phyloP scores from a whole-genome alignment of 1,140 invertebrate genomes.

The Euura lappo region DNA sequence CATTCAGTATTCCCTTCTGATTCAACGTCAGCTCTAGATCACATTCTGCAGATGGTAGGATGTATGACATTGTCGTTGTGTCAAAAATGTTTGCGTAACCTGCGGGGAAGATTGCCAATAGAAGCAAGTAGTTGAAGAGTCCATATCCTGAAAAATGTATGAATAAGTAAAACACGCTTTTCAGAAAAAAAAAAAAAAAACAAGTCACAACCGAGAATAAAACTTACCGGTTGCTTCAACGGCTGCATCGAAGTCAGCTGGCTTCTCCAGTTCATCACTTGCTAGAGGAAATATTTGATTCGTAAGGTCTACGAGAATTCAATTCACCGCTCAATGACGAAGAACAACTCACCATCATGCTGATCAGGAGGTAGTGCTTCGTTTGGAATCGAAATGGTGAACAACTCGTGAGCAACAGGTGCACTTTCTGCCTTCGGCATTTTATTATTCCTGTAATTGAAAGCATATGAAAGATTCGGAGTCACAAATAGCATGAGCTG shows the following conservation, averaged over 20 bases:
- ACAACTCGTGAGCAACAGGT: background rate
- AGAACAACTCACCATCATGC: background rate
- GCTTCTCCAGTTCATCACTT: conserved; percentile 32
- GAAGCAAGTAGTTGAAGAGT: conserved; percentile 49
- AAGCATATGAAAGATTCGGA: too few species aligned
- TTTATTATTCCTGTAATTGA: too few species aligned
- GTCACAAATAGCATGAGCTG: too few species aligned
- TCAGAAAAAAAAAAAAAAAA: too few species aligned
- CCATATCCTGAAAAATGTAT: conserved; percentile 41
- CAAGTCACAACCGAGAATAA: background rate
- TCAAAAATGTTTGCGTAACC: conserved; percentile 47
- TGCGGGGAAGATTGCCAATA: conserved; percentile 46
- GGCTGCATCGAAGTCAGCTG: conserved; percentile 68
- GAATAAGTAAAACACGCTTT: background rate
- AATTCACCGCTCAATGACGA: background rate
- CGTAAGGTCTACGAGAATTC: too few species aligned
- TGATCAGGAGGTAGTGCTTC: background rate
- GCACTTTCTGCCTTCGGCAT: too few species aligned
- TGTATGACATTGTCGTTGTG: conserved; percentile 49
- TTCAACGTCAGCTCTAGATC: conserved; percentile 47
- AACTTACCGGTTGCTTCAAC: conserved; percentile 58
- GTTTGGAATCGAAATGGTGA: background rate
- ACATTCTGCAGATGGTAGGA: conserved; percentile 50
- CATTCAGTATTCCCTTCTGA: conserved; percentile 50
- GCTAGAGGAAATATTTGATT: too few species aligned